Base-by-base conservation (phyloP, 2,113 vertebrate species). In the Morone chrysops region DNA sequence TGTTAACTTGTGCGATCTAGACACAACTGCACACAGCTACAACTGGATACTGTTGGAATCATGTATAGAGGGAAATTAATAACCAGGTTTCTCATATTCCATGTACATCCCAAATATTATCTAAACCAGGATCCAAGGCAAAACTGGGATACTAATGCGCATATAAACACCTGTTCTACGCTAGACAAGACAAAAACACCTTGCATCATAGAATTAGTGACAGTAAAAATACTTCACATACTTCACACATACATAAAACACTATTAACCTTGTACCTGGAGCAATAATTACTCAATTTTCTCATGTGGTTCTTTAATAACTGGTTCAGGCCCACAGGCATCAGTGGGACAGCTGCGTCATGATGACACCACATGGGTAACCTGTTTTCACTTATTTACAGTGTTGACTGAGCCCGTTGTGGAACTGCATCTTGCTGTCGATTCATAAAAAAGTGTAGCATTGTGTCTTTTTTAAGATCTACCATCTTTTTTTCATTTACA, bases 301-400 rank as follows among this genome's bases (percentile, higher is more conserved):
- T 14, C 2, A 5, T 50, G 47, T 17, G 18, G 9, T 36, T 66
- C 43, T 50, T 70, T 18, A 81, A 50, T 43, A 70, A 75, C 80
- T 48, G 6, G 56, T 43, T 60, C 8, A 70, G n/a, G 18, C 18
- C 67, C 1, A 1, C n/a, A 72, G 40, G 68, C 17, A 6, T 18
- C 25, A 54, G 9, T 10, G 0, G 17, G 43, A 22, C 4, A 6
- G 70, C n/a, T 12, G 43, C 77, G 60, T 70, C 14, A 70, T 7
- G 5, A 38, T 11, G 41, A 36, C 53, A 59, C 11, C 38, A 31
- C 20, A 31, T 9, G 5, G 50, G 5, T 7, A 6, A 51, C 45
- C 18, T 1, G 7, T 57, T 76, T 12, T n/a, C 41, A 47, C 57
- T 6, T 6, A 17, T 69, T 74, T 45, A 13, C 67, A 51, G 22